These are phyloP conservation scores for Epirrita christyi DNA, from an alignment of 2,888 invertebrate genomes.

Conservation along the genomic window DNA sequence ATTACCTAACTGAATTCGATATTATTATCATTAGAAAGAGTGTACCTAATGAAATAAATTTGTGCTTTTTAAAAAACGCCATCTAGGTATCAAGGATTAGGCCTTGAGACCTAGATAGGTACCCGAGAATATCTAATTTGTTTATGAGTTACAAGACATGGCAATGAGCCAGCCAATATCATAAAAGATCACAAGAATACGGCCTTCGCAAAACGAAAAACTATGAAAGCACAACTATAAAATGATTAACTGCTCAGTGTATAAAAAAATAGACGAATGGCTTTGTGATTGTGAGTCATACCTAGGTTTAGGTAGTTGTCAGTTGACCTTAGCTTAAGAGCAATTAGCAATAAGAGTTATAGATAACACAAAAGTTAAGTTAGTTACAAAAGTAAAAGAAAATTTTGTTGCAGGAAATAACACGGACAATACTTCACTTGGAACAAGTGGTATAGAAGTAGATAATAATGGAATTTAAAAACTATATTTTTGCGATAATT, in stretches of 20 bases:
- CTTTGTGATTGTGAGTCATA: background rate
- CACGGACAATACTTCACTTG: background rate
- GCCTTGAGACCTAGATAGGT: background rate
- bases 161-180: background rate
- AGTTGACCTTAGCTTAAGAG: background rate
- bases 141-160: background rate
- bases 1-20: too few species aligned
- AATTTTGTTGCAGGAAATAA: background rate
- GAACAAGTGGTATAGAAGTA: background rate
- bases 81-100: too few species aligned
- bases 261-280: background rate
- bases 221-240: too few species aligned
- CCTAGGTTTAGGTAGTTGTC: slow-evolving; percentile 1
- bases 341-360: too few species aligned
- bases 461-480: slow-evolving; percentile 1
- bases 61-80: too few species aligned
- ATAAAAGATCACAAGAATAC: too few species aligned
- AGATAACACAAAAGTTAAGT: background rate
- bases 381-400: background rate
- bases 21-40: too few species aligned
- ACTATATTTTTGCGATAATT: slow-evolving; percentile 12
- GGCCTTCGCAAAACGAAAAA: too few species aligned
- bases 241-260: background rate
- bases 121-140: background rate
- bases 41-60: too few species aligned